phyloP scores from a whole-genome alignment of 2,797 vertebrate species.

The Hypotaenidia philippensis region DNA sequence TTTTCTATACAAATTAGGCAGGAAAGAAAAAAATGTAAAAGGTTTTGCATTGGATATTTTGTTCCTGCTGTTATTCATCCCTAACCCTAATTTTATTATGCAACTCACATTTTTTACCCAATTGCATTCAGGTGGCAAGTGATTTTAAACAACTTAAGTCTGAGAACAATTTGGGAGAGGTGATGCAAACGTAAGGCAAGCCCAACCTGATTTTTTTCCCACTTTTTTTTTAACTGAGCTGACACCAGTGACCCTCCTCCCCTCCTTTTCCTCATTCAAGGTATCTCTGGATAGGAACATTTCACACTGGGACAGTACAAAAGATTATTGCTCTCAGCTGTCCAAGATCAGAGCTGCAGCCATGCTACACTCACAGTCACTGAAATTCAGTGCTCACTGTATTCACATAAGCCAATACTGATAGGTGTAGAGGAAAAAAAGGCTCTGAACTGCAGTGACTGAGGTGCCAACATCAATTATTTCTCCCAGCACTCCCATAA shows the following conservation, averaged over 20 bases:
- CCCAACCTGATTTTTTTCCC: rapidly evolving
- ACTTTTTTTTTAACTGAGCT: neutral
- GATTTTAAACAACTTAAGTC: neutral
- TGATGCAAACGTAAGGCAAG: neutral
- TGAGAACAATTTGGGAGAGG: neutral
- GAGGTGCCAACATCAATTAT: neutral
- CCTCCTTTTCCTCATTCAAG: neutral
- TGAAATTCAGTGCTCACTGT: neutral
- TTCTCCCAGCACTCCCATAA: neutral
- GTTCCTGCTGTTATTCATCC: neutral
- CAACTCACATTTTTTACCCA: neutral
- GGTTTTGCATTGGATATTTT: neutral
- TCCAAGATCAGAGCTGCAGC: neutral
- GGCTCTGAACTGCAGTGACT: neutral
- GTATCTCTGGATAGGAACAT: neutral
- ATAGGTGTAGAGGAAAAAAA: neutral
- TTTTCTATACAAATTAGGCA: neutral
- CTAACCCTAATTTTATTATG: neutral
- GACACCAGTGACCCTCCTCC: rapidly evolving
- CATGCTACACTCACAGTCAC: neutral
- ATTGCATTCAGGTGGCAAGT: neutral
- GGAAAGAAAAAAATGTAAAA: neutral
- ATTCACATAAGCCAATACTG: rapidly evolving
- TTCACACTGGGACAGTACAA: neutral
- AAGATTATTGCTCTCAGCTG: neutral